These are phyloP conservation scores for Ganaspis brasiliensis DNA, from an alignment of 2,888 invertebrate genomes.

Conservation along the genomic window DNA sequence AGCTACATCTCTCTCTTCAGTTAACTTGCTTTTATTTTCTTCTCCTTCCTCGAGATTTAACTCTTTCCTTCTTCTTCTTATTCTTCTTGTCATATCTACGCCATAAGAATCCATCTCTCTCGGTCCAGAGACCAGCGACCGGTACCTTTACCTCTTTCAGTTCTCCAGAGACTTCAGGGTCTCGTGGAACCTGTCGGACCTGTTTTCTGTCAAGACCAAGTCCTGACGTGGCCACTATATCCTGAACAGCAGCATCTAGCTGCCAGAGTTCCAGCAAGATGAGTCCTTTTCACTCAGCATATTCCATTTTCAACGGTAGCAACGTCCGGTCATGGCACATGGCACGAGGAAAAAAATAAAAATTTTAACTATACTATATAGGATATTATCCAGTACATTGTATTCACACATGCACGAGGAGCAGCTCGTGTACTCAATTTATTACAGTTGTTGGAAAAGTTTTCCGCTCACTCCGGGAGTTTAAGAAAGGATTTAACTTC, in stretches of 20 bases:
- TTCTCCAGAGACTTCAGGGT: slow-evolving; percentile 46
- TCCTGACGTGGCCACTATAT: slow-evolving; percentile 57
- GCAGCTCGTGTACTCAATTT: slow-evolving; percentile 10
- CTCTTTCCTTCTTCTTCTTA: slow-evolving; percentile 51
- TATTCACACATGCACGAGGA: slow-evolving; percentile 13
- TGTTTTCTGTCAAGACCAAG: slow-evolving; percentile 66
- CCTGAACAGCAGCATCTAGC: slow-evolving; percentile 60
- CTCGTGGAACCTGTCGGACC: slow-evolving; percentile 70
- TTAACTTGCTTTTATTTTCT: slow-evolving; percentile 45
- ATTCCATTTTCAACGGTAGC: slow-evolving; percentile 24
- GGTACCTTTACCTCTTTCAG: slow-evolving; percentile 52
- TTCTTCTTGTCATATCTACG: too few relatives aligned
- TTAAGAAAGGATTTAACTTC: slow-evolving; percentile 14
- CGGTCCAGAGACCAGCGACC: slow-evolving; percentile 36
- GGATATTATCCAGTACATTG: slow-evolving; percentile 9
- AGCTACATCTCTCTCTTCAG: slow-evolving; percentile 39
- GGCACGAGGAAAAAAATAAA: background rate
- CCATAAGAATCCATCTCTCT: background rate
- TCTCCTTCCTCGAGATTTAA: slow-evolving; percentile 37
- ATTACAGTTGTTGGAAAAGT: slow-evolving; percentile 1
- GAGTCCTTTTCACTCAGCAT: slow-evolving; percentile 33
- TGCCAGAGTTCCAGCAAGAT: slow-evolving; percentile 12
- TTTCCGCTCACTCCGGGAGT: background rate
- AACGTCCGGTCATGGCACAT: slow-evolving; percentile 27
- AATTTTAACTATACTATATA: background rate